Percentiles rank a stretch among this genome's conserved stretches.
Evolutionary conservation across 2,113 vertebrate genomes (phyloP).

Genomic region (Mustela lutreola): DNA sequence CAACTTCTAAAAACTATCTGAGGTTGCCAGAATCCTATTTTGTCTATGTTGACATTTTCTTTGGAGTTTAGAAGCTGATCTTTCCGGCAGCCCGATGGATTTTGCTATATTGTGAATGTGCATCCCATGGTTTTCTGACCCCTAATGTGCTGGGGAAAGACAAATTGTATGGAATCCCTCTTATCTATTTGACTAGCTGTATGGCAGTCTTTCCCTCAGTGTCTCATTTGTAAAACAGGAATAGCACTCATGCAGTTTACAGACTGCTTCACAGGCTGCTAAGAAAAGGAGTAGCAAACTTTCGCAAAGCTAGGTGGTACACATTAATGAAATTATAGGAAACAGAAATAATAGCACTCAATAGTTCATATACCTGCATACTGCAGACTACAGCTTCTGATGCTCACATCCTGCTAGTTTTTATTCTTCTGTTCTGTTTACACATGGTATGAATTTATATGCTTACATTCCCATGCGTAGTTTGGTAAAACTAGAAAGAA

Average conservation of each 20-base stretch:
- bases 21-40: conserved; percentile 18
- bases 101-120: not conserved
- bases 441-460: conserved; percentile 61
- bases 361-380: not conserved
- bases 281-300: not conserved
- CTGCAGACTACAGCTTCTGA: not conserved
- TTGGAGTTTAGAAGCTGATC: not conserved
- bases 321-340: not conserved
- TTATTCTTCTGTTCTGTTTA: conserved; percentile 56
- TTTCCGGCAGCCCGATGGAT: not conserved
- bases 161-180: not conserved
- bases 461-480: conserved; percentile 59
- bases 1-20: not conserved
- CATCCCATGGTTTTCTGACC: not conserved
- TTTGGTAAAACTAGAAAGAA: conserved; percentile 76
- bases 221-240: conserved; percentile 10
- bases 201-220: not conserved
- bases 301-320: not conserved
- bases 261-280: not conserved
- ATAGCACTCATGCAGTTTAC: not conserved
- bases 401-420: conserved; percentile 32
- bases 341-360: not conserved
- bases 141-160: not conserved
- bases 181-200: not conserved
- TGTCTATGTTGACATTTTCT: conserved; percentile 13